These are phyloP conservation scores for Anomalospiza imberbis DNA, from an alignment of 2,797 vertebrate genomes.

Conservation along the genomic window DNA sequence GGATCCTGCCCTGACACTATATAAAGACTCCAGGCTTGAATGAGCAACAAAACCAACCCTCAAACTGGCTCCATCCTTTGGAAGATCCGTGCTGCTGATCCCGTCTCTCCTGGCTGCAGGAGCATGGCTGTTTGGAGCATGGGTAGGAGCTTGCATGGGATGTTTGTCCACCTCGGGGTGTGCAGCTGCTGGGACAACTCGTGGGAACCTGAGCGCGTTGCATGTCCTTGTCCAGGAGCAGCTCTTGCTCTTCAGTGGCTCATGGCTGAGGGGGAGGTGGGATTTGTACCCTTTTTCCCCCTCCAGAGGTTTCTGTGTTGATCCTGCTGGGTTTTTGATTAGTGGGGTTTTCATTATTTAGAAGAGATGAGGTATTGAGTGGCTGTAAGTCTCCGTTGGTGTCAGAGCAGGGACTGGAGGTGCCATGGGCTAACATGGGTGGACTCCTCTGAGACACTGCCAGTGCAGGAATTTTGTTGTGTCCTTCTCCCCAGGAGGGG, in stretches of 20 bases:
- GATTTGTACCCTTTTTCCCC: not conserved
- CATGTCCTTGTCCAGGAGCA: not conserved
- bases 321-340: not conserved
- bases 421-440: fast-evolving
- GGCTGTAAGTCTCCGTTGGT: fast-evolving
- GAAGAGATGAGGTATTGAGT: not conserved
- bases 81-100: not conserved
- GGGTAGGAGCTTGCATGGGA: not conserved
- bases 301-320: not conserved
- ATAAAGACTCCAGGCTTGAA: constrained; percentile 52
- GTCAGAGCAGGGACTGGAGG: not conserved
- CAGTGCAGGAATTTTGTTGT: not conserved
- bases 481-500: not conserved
- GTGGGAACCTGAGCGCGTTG: fast-evolving
- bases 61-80: not conserved
- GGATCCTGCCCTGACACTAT: constrained; percentile 62
- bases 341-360: not conserved
- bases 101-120: not conserved
- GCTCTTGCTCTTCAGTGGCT: not conserved
- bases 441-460: not conserved
- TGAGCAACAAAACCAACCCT: constrained; percentile 42
- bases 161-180: not conserved
- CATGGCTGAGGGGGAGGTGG: not conserved
- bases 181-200: not conserved
- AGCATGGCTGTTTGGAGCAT: not conserved